Conservation (phyloP, 2,888 invertebrate genomes). For the Drosophila infuscata region DNA sequence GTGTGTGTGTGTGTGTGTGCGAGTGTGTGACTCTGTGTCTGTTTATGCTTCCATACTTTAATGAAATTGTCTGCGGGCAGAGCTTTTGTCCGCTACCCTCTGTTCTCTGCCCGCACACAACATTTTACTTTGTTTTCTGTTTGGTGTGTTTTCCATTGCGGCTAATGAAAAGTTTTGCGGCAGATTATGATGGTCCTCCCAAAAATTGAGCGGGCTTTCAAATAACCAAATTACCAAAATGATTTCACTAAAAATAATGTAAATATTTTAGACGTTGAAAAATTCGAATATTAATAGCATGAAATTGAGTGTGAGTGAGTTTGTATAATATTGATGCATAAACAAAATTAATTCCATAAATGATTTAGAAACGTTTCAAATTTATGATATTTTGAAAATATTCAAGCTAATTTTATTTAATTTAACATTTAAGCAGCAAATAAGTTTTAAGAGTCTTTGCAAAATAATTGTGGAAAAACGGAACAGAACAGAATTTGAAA, state of each 20-base stretch:
- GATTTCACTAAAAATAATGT: conserved; percentile 16
- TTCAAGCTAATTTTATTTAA: too few relatives aligned
- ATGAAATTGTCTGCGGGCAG: conserved; percentile 80
- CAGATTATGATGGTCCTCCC: conserved; percentile 64
- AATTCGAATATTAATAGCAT: conserved; percentile 4
- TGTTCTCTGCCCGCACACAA: not conserved
- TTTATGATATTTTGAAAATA: not conserved
- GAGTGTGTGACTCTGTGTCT: conserved; percentile 57
- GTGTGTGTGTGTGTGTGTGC: conserved; percentile 38
- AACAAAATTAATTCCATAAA: not conserved
- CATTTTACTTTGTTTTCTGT: conserved; percentile 32
- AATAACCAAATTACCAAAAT: conserved; percentile 31
- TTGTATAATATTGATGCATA: not conserved
- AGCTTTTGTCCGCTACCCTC: conserved; percentile 18
- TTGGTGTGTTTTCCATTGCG: conserved; percentile 56
- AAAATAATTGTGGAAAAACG: too few relatives aligned
- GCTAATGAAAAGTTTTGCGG: conserved; percentile 51
- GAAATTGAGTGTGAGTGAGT: not conserved
- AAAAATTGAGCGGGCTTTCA: conserved; percentile 38
- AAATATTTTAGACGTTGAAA: conserved; percentile 13
- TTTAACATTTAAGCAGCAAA: too few relatives aligned
- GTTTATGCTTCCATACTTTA: conserved; percentile 61
- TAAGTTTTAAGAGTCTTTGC: not conserved
- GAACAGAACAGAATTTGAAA: too few relatives aligned
- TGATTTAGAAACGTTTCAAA: not conserved